Base-by-base conservation (phyloP, 2,888 invertebrate genomes). In the Saturnia japonica region DNA sequence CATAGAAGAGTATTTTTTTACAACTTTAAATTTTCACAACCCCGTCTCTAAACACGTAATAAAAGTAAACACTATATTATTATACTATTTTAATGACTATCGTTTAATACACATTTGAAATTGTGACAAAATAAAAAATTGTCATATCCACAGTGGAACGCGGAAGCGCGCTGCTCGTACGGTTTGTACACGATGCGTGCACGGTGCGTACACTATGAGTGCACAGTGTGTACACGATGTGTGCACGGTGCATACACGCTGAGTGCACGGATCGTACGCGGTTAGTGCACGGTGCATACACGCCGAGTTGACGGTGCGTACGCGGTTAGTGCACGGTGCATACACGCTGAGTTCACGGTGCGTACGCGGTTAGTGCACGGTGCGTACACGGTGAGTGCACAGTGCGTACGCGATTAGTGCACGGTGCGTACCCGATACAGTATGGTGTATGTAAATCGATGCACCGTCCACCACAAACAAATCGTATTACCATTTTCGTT, bases 41-140 rank as follows among this genome's bases (percentile, higher is more conserved):
- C 54, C 54, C 54, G 22, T 22, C 22, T 54, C 54, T 54, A 54
- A 54, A 22, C 54, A n/a, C 11, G 9, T 9, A 54, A 9, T 54
- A 22, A 54, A 54, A 54, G 54, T 54, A 54, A 54, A 54, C 7
- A 54, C 9, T 54, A 54, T 54, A 54, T 54, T 54, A 54, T 54
- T 22, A 54, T 54, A 43, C 9, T 43, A 43, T 43, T 43, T 43
- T 43, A 54, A 54, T 54, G 54, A 54, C 54, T 54, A 54, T 54
- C 22, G 54, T 22, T 54, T n/a, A 54, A 54, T 54, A 22, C 54
- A n/a, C 22, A 54, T 11, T 54, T 22, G 11, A 54, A 22, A 54
- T 54, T 22, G 54, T 54, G 22, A 54, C 54, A 9, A 22, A 54
- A n/a, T 54, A 22, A 54, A 54, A 54, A 54, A 54, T 54, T 54